These are phyloP conservation scores for Epizoanthus scotinus DNA, from an alignment of 92 coral and sea anemone genomes.

Conservation along the genomic window DNA sequence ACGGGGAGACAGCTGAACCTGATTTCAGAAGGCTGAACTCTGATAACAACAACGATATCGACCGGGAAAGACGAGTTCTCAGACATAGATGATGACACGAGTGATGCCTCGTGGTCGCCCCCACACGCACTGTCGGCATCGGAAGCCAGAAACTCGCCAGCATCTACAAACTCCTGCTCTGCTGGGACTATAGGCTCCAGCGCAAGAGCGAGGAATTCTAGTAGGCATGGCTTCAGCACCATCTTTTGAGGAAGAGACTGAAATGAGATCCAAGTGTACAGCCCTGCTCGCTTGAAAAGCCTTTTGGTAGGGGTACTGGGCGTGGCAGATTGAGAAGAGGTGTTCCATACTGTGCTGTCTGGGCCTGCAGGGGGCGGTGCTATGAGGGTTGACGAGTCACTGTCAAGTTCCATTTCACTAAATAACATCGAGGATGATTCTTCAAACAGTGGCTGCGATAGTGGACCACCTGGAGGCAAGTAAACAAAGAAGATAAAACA, in stretches of 20 bases:
- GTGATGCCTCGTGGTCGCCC: constrained; percentile 64
- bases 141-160: constrained; percentile 61
- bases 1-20: constrained; percentile 94
- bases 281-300: constrained; percentile 81
- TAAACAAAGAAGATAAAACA: neutral
- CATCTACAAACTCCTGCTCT: constrained; percentile 61
- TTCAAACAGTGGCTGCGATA: constrained; percentile 9
- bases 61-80: constrained; percentile 95
- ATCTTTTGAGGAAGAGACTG: constrained; percentile 96
- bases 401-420: constrained; percentile 35
- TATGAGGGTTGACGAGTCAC: constrained; percentile 36
- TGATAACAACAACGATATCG: constrained; percentile 91
- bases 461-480: constrained; percentile 3
- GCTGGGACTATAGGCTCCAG: constrained; percentile 91
- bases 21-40: constrained; percentile 95
- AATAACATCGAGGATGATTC: constrained; percentile 30
- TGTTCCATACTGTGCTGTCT: constrained; percentile 26
- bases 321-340: constrained; percentile 15
- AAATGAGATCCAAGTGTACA: constrained; percentile 86
- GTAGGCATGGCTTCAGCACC: constrained; percentile 88
- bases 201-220: constrained; percentile 94
- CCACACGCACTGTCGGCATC: constrained; percentile 79
- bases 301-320: constrained; percentile 47
- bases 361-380: constrained; percentile 41
- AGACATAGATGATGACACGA: constrained; percentile 95